A percentile compares a stretch with the other conserved stretches of the same genome.
Evolutionary conservation across 2,797 vertebrate species (phyloP).

Genomic region (Brachymystax lenok): DNA sequence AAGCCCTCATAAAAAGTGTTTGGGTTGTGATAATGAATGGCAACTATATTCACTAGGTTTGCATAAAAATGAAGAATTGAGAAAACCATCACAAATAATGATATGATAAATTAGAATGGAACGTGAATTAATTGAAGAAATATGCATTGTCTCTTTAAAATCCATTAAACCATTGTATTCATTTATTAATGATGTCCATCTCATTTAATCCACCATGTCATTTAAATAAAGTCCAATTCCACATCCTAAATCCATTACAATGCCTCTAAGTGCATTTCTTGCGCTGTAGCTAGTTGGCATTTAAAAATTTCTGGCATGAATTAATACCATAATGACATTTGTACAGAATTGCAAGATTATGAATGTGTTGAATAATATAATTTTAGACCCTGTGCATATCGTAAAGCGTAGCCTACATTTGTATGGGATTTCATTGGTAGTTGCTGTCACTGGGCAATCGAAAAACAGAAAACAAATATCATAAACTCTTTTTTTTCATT

Average conservation of each 20-base stretch:
- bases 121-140: slow-evolving; percentile 17
- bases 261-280: slow-evolving; percentile 38
- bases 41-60: too few species aligned
- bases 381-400: slow-evolving; percentile 9
- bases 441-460: not conserved
- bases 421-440: slow-evolving; percentile 12
- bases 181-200: slow-evolving; percentile 46
- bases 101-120: not conserved
- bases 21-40: not conserved
- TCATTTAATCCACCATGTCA: slow-evolving; percentile 51
- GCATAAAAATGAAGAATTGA: not conserved
- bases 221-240: slow-evolving; percentile 50
- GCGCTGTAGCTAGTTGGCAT: slow-evolving; percentile 41
- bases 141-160: slow-evolving; percentile 32
- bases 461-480: slow-evolving; percentile 24
- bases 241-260: slow-evolving; percentile 42
- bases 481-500: slow-evolving; percentile 41
- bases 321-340: slow-evolving; percentile 27
- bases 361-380: not conserved
- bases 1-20: not conserved
- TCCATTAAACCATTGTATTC: slow-evolving; percentile 55
- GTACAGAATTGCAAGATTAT: slow-evolving; percentile 18
- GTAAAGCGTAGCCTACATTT: not conserved
- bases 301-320: slow-evolving; percentile 38
- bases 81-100: not conserved